Percentiles rank a stretch among this genome's conserved stretches.
Conservation (phyloP, 2,113 vertebrate genomes). For the Lophochroa leadbeateri region DNA sequence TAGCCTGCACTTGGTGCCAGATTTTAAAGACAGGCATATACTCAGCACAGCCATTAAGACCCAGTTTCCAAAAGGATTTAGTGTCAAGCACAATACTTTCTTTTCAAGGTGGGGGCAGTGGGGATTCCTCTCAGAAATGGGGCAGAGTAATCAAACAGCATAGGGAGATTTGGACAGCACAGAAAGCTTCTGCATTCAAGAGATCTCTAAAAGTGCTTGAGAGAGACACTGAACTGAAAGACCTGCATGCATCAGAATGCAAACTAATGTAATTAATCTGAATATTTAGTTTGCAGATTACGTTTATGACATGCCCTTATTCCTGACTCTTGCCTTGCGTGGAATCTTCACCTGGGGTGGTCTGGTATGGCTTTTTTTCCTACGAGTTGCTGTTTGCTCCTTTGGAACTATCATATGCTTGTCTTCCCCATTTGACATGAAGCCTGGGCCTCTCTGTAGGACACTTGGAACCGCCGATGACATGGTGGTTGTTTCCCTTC, state of each 20-base stretch:
- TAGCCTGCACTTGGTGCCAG: not conserved
- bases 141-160: not conserved
- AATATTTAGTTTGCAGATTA: conserved; percentile 79
- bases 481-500: conserved; percentile 78
- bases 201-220: not conserved
- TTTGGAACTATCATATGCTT: conserved; percentile 75
- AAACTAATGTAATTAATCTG: not conserved
- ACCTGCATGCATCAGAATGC: not conserved
- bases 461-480: conserved; percentile 78
- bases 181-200: not conserved
- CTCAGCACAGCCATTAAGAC: not conserved
- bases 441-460: conserved; percentile 73
- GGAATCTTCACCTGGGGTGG: conserved; percentile 74
- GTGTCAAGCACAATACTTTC: not conserved
- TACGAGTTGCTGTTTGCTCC: conserved; percentile 78
- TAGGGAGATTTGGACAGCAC: not conserved
- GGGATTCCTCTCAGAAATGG: not conserved
- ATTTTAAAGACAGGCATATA: not conserved
- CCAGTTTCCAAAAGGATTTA: not conserved
- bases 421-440: conserved; percentile 60
- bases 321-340: conserved; percentile 69
- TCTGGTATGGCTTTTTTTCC: conserved; percentile 79
- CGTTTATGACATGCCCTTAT: conserved; percentile 74
- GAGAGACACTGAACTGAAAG: not conserved
- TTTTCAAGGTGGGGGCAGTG: not conserved